Evolutionary conservation across 2,113 vertebrate species (phyloP).

Genomic region (Pollachius pollachius): DNA sequence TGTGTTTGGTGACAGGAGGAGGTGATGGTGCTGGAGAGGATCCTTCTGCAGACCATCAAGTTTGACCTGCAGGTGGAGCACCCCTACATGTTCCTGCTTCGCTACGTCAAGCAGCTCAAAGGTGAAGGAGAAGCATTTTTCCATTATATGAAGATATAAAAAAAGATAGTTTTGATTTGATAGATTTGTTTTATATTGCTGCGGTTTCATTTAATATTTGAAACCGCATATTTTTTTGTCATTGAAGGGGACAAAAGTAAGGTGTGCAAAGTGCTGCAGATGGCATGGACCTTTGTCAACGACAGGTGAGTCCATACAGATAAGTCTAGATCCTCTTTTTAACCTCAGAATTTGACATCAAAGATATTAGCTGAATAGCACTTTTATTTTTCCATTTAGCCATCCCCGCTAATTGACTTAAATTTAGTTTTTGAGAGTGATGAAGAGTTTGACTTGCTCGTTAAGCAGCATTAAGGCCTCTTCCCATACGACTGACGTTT

Average conservation of each 20-base stretch:
- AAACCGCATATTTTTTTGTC: too few relatives aligned
- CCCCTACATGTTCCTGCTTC: conserved; percentile 96
- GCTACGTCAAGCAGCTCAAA: conserved; percentile 98
- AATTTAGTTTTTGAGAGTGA: too few relatives aligned
- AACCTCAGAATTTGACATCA: neutral
- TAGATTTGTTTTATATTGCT: neutral
- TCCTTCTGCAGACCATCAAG: conserved; percentile 96
- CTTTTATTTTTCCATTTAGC: too few relatives aligned
- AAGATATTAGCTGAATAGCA: neutral
- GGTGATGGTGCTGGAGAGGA: conserved; percentile 98
- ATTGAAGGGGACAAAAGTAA: conserved; percentile 92
- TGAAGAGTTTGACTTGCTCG: too few relatives aligned
- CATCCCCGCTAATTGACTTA: too few relatives aligned
- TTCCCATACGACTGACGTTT: too few relatives aligned
- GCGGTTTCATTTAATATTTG: neutral
- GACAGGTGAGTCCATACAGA: conserved; percentile 81
- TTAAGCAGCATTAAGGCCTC: too few relatives aligned
- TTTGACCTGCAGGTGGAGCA: conserved; percentile 98
- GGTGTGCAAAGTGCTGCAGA: conserved; percentile 97
- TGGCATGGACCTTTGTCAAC: conserved; percentile 99
- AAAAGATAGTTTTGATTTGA: neutral
- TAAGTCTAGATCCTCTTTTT: neutral
- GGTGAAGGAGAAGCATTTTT: conserved; percentile 63
- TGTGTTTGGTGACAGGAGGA: conserved; percentile 80
- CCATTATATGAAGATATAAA: too few relatives aligned